Evolutionary conservation across 2,113 vertebrate genomes (phyloP), one percentile per base, ranked within the genome.

Genomic region (Carettochelys insculpta): DNA sequence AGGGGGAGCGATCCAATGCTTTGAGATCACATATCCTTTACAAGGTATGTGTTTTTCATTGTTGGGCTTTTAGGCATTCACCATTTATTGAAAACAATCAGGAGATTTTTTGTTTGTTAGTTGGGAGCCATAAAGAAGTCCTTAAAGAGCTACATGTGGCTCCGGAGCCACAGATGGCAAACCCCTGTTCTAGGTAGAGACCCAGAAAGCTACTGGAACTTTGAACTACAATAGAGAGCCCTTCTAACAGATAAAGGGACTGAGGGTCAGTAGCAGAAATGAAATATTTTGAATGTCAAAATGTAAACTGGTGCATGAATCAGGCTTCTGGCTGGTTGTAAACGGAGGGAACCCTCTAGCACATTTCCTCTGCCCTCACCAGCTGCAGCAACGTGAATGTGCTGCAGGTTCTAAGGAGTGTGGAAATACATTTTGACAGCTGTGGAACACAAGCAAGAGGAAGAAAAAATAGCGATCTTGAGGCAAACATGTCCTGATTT

Each of bases 401-500:
- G 92, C 87, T 88, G 85, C 93, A 93, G 95, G 90, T 93, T 85
- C 83, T 83, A 82, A 75, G 65, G 81, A 80, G 20, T 1, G 5
- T 34, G 85, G 47, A 45, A 80, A 92, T 73, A 41, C 50, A 80
- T 77, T 93, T 88, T 83, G 80, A 75, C 95, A 94, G 93, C 90
- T 94, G 90, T 76, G 94, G 47, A 88, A 68, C 80, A 92, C 7
- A 41, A 84, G 52, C 48, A 50, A 94, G n/a, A 82, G 82, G 43
- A 91, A 95, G 77, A 90, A 94, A n/a, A 88, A 88, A 82, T 45
- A 56, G n/a, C 81, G 90, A 79, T 94, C 88, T 95, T 81, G 34
- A 68, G 87, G 65, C 85, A 95, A 93, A 80, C 38, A 53, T 51
- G 51, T 52, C 86, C 84, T 96, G 90, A 93, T 94, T 95, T 94